Evolutionary conservation across 2,113 vertebrate species (phyloP).

Genomic region (Caloenas nicobarica): DNA sequence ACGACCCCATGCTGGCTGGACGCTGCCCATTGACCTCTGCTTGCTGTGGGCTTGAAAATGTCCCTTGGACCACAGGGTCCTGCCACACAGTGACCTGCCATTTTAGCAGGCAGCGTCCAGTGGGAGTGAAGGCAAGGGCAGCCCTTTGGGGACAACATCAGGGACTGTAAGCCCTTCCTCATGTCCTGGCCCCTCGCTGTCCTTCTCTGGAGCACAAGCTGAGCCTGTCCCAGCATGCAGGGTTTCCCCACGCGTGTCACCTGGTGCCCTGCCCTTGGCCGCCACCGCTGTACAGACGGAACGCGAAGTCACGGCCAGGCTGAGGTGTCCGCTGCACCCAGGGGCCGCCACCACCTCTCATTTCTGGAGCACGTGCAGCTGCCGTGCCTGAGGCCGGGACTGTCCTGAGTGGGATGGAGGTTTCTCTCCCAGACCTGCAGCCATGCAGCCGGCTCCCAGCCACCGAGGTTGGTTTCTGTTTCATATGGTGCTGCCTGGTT

Average conservation of each 20-base stretch:
- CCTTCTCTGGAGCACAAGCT: neutral
- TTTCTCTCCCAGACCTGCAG: neutral
- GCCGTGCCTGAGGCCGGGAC: fast-evolving
- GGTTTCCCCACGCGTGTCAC: fast-evolving
- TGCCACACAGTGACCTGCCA: fast-evolving
- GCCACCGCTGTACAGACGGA: fast-evolving
- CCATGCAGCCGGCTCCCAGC: fast-evolving
- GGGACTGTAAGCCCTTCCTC: neutral
- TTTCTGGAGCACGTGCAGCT: fast-evolving
- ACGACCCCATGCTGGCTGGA: fast-evolving
- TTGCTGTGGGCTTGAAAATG: neutral
- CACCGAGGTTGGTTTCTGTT: neutral
- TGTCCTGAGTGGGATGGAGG: neutral
- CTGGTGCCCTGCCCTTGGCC: neutral
- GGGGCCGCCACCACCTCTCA: neutral
- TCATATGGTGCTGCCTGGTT: neutral
- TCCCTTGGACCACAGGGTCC: too few species aligned
- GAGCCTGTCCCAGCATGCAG: fast-evolving
- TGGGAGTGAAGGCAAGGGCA: neutral
- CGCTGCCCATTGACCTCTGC: fast-evolving
- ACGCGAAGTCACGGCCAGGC: neutral
- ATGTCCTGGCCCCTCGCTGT: neutral
- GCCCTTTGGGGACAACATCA: neutral
- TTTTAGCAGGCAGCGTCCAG: neutral
- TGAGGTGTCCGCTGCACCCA: neutral